phyloP scores from a whole-genome alignment of 2,113 vertebrate genomes.

The Tamias sibiricus region DNA sequence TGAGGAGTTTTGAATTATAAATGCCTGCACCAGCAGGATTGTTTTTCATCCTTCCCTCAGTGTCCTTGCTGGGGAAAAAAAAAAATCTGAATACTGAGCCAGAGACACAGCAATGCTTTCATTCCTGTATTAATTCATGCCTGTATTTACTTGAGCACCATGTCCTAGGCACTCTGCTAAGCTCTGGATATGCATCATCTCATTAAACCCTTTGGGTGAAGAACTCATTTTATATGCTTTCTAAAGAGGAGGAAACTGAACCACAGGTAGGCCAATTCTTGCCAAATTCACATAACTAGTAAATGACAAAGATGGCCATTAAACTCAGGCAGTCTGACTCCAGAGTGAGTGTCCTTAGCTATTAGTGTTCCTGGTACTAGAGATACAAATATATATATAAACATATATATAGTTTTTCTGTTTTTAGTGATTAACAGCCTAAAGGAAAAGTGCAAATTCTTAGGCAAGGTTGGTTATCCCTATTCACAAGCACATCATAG shows the following conservation, averaged over 20 bases:
- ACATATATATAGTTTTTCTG: too few species aligned
- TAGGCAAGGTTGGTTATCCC: background rate
- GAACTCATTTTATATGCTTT: background rate
- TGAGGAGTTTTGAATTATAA: conserved; percentile 1
- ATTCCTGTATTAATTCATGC: background rate
- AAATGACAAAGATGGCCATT: background rate
- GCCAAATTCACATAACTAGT: background rate
- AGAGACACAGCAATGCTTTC: background rate
- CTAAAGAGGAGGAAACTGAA: background rate
- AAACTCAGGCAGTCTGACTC: background rate
- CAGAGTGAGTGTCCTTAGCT: background rate
- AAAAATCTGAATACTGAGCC: background rate
- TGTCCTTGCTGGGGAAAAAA: background rate
- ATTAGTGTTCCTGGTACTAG: background rate
- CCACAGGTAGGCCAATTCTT: background rate
- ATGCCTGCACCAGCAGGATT: background rate
- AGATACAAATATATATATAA: too few species aligned
- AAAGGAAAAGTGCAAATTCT: background rate
- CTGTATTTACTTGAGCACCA: background rate
- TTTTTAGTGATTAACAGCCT: background rate
- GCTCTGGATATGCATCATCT: background rate
- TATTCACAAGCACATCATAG: background rate
- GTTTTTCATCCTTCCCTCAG: background rate
- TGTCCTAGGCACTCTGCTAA: background rate
- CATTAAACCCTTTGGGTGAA: background rate